These are phyloP conservation scores for Squalus acanthias DNA, from an alignment of 2,797 vertebrate species.

Conservation along the genomic window DNA sequence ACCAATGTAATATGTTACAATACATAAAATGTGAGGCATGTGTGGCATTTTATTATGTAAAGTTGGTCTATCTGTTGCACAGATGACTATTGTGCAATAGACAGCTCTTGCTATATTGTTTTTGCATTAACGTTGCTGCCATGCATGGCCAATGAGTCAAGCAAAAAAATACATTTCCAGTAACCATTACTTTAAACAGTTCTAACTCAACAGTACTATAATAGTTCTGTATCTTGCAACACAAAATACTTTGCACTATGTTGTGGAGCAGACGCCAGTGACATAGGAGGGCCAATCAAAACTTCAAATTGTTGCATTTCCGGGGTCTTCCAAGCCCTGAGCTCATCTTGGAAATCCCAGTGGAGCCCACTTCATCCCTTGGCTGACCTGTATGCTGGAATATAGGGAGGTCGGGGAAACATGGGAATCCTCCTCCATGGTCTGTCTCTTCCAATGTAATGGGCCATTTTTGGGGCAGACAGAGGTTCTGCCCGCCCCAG, in stretches of 20 bases:
- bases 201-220: not conserved
- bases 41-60: not conserved
- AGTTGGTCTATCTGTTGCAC: not conserved
- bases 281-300: not conserved
- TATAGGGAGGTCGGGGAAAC: not conserved
- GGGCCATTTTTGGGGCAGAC: not conserved
- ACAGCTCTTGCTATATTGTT: not conserved
- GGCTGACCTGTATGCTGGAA: not conserved
- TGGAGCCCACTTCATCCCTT: not conserved
- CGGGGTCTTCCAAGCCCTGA: not conserved
- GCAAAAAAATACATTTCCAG: not conserved
- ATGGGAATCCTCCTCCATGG: not conserved
- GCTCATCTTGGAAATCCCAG: not conserved
- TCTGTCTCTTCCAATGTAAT: not conserved
- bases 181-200: not conserved
- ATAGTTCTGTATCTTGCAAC: not conserved
- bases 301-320: not conserved
- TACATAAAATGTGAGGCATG: conserved; percentile 5
- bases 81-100: not conserved
- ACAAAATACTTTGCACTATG: not conserved
- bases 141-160: not conserved
- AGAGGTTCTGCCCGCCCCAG: not conserved
- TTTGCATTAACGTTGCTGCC: not conserved
- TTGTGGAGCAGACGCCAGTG: not conserved
- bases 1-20: conserved; percentile 2